These are phyloP conservation scores for Martes flavigula DNA, from an alignment of 2,797 vertebrate genomes.

Conservation along the genomic window DNA sequence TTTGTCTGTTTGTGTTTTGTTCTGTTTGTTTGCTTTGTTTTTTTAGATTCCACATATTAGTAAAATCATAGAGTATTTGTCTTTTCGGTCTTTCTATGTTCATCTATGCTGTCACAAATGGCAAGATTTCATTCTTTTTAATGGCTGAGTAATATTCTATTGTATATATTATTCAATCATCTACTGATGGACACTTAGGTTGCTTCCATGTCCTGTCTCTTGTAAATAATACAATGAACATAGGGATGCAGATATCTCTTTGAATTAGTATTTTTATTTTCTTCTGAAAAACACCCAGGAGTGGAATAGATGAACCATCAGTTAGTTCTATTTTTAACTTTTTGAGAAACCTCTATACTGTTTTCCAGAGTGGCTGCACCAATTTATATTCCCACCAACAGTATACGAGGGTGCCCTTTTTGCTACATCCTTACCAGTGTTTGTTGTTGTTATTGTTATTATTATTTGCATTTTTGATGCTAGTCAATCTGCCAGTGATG, in stretches of 20 bases:
- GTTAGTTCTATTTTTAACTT: not conserved
- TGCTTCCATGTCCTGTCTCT: not conserved
- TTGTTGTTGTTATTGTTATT: not conserved
- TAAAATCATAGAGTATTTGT: not conserved
- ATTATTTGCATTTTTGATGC: not conserved
- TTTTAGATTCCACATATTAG: not conserved
- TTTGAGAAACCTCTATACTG: not conserved
- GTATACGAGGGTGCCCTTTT: not conserved
- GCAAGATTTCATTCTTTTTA: not conserved
- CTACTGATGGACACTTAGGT: not conserved
- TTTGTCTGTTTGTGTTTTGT: not conserved
- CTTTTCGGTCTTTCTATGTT: not conserved
- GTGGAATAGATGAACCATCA: not conserved
- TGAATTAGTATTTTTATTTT: not conserved
- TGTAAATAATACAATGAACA: not conserved
- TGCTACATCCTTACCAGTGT: not conserved
- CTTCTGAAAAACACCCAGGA: not conserved
- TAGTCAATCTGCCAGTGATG: not conserved
- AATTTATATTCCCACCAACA: not conserved
- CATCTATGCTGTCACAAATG: not conserved
- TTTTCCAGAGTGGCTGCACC: not conserved
- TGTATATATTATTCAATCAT: not conserved
- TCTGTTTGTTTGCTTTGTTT: not conserved
- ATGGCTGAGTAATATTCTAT: not conserved
- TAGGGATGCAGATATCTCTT: not conserved